Conservation (phyloP, 2,797 vertebrate species). For the Acrossocheilus fasciatus region DNA sequence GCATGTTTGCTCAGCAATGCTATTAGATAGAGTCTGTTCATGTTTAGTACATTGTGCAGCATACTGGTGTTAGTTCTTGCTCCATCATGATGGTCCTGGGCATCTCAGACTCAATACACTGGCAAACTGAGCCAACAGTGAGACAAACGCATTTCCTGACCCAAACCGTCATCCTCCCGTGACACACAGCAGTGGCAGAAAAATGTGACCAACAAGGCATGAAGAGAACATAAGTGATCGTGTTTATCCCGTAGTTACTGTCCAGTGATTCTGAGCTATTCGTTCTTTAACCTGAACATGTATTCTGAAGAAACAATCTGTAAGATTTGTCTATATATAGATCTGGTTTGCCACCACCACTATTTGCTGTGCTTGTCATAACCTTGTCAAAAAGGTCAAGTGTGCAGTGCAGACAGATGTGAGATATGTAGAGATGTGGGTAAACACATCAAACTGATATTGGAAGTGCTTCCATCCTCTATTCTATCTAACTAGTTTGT, state of each 20-base stretch:
- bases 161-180: not conserved
- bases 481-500: not conserved
- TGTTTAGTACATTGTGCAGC: constrained; percentile 54
- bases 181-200: not conserved
- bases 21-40: constrained; percentile 14
- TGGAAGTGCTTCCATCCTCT: constrained; percentile 1
- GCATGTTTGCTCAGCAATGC: constrained; percentile 19
- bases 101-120: constrained; percentile 19
- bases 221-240: constrained; percentile 6
- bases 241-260: not conserved
- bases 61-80: constrained; percentile 28
- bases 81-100: constrained; percentile 3
- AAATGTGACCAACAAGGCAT: constrained; percentile 27
- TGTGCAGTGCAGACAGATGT: constrained; percentile 30
- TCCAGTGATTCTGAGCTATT: constrained; percentile 5
- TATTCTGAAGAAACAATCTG: constrained; percentile 5
- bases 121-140: not conserved
- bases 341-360: not conserved
- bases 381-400: constrained; percentile 27
- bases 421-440: not conserved
- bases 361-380: constrained; percentile 59
- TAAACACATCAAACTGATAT: constrained; percentile 10
- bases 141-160: not conserved
- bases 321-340: not conserved
- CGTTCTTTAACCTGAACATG: not conserved